Conservation (phyloP, 2,888 invertebrate species). For the Temnothorax unifasciatus region DNA sequence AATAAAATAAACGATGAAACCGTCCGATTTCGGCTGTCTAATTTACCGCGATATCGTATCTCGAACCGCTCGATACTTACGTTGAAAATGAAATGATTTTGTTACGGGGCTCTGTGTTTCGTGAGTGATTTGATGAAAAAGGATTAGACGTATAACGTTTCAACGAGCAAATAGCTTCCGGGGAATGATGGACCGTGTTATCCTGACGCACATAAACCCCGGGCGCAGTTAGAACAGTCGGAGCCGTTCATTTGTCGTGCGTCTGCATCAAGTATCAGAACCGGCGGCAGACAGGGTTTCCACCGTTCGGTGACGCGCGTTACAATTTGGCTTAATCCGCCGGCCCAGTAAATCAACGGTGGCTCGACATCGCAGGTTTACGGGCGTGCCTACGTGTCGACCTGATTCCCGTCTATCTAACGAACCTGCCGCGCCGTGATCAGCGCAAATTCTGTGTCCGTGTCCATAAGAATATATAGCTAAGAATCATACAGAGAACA, state of each 20-base stretch:
- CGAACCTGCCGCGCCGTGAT: constrained; percentile 46
- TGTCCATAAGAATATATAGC: neutral
- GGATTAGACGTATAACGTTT: neutral
- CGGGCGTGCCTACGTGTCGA: constrained; percentile 55
- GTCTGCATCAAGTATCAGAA: constrained; percentile 46
- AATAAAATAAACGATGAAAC: neutral
- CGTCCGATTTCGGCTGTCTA: neutral
- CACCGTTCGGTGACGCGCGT: constrained; percentile 49
- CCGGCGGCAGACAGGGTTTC: constrained; percentile 22
- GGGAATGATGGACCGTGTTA: constrained; percentile 18
- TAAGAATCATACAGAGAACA: constrained; percentile 38
- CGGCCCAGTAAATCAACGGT: constrained; percentile 55
- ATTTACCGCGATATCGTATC: neutral
- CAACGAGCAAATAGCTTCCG: constrained; percentile 22
- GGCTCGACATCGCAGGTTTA: constrained; percentile 49
- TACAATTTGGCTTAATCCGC: constrained; percentile 54
- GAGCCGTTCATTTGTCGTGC: constrained; percentile 48
- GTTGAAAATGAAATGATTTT: neutral
- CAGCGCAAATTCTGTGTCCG: constrained; percentile 34
- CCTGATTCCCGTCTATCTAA: constrained; percentile 60
- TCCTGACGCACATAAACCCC: constrained; percentile 29
- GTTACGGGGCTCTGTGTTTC: neutral
- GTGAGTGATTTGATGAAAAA: constrained; percentile 19
- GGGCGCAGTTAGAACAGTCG: constrained; percentile 22
- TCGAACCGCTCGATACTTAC: neutral